These are phyloP conservation scores for Pachycephus smyrnensis DNA, from an alignment of 2,888 invertebrate genomes.

Conservation along the genomic window DNA sequence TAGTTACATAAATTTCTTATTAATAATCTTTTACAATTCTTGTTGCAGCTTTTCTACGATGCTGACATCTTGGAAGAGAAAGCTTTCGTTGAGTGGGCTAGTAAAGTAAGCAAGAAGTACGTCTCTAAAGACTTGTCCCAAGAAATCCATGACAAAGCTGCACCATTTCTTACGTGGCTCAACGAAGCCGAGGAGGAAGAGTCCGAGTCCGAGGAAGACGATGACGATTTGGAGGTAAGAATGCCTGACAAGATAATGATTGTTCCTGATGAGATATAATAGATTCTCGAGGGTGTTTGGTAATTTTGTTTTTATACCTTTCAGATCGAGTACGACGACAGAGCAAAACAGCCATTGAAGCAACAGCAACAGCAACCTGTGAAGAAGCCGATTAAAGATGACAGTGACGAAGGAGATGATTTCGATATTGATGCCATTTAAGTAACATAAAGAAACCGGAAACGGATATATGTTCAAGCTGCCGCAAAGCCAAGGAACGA, in stretches of 20 bases:
- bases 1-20: neutral
- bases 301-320: constrained; percentile 27
- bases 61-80: constrained; percentile 95
- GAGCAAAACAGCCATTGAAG: constrained; percentile 83
- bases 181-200: constrained; percentile 96
- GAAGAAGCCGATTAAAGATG: constrained; percentile 70
- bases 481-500: neutral
- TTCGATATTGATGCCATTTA: constrained; percentile 95
- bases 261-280: neutral
- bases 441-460: constrained; percentile 42
- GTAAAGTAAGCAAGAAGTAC: constrained; percentile 95
- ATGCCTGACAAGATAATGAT: neutral
- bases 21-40: constrained; percentile 9
- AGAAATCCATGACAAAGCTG: constrained; percentile 92
- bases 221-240: constrained; percentile 77
- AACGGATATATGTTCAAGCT: constrained; percentile 23
- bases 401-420: constrained; percentile 81
- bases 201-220: constrained; percentile 81
- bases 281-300: neutral
- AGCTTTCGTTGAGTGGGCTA: constrained; percentile 94
- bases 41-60: constrained; percentile 87
- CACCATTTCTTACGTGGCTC: constrained; percentile 96
- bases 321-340: constrained; percentile 90
- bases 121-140: constrained; percentile 90
- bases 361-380: constrained; percentile 69